Conservation (phyloP, 1,140 invertebrate genomes). For the Cydia fagiglandana region DNA sequence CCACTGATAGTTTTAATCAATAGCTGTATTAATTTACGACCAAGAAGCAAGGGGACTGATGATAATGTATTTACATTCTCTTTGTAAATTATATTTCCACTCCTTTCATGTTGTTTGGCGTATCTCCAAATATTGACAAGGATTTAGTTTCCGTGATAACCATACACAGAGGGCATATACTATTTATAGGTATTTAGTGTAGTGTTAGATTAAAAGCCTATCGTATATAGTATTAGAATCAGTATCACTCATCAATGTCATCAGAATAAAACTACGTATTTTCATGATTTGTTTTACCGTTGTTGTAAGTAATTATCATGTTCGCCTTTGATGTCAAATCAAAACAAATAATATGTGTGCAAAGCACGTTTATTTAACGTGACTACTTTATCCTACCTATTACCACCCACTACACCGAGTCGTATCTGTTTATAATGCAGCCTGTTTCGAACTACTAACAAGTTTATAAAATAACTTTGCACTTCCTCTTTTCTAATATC, state of each 20-base stretch:
- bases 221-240: too few relatives aligned
- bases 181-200: not conserved
- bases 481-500: constrained; percentile 40
- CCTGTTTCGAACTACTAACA: constrained; percentile 40
- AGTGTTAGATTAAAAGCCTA: too few relatives aligned
- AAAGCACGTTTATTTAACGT: not conserved
- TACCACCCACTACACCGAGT: constrained; percentile 3
- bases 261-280: too few relatives aligned
- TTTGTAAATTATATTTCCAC: not conserved
- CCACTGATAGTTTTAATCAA: not conserved
- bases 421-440: constrained; percentile 27
- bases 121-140: constrained; percentile 11
- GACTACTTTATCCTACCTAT: not conserved
- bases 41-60: not conserved
- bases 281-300: too few relatives aligned
- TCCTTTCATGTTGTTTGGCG: constrained; percentile 17
- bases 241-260: too few relatives aligned
- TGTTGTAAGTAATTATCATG: too few relatives aligned
- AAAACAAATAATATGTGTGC: not conserved
- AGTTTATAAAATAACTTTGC: constrained; percentile 43
- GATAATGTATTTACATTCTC: not conserved
- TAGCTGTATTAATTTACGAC: not conserved
- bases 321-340: too few relatives aligned
- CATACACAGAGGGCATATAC: not conserved
- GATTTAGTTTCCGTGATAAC: not conserved